phyloP scores from a whole-genome alignment of 2,888 invertebrate species.

The Macrostomum cliftonense region DNA sequence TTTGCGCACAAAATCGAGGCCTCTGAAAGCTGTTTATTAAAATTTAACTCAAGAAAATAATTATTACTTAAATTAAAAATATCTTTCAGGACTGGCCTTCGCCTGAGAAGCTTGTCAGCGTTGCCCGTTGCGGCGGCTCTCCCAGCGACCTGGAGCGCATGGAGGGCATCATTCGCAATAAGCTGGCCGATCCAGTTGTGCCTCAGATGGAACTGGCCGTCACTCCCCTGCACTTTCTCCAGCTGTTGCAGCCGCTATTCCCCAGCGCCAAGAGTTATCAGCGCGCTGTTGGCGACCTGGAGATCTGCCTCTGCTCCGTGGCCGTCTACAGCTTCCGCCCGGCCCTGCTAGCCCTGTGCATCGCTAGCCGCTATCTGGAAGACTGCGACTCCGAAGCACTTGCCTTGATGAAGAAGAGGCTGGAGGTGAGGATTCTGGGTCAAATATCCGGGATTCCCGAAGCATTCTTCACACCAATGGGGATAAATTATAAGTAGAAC shows the following conservation, averaged over 20 bases:
- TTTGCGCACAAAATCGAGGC: no score
- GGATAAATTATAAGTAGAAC: no score
- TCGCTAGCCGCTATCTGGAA: neutral
- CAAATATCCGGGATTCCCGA: no score
- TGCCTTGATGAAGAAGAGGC: neutral
- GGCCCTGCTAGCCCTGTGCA: neutral
- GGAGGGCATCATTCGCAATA: conserved; percentile 25
- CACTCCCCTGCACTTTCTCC: conserved; percentile 21
- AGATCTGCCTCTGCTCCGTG: neutral
- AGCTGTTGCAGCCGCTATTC: no score
- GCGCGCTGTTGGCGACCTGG: neutral
- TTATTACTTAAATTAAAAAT: no score
- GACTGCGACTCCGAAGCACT: neutral
- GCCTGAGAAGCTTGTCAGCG: conserved; percentile 19
- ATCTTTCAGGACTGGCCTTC: conserved; percentile 18
- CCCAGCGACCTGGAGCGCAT: conserved; percentile 25
- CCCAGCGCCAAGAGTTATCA: no score
- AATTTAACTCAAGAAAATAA: no score
- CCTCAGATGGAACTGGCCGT: neutral
- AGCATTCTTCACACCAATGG: no score
- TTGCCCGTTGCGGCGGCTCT: conserved; percentile 24
- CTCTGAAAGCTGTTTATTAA: no score
- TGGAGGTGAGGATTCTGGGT: neutral
- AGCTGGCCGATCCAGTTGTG: conserved; percentile 16
- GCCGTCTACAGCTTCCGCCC: neutral